These are phyloP conservation scores for Chloropsis hardwickii DNA, from an alignment of 2,113 vertebrate species.

Conservation along the genomic window DNA sequence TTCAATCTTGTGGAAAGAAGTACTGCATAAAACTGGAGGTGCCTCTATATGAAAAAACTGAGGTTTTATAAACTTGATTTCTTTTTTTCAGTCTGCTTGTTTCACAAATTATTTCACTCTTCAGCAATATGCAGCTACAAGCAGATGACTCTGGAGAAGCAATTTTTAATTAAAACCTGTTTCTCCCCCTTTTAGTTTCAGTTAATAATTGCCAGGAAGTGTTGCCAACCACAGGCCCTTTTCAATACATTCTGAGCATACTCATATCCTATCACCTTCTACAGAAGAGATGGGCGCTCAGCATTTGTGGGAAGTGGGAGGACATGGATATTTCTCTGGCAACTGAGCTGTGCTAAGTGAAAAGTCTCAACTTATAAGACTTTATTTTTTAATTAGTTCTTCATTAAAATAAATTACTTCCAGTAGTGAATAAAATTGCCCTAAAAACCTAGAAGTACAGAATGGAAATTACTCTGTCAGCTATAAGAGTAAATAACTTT, in stretches of 20 bases:
- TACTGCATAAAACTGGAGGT: background rate
- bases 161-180: slow-evolving; percentile 1
- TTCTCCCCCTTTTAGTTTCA: background rate
- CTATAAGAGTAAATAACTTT: background rate
- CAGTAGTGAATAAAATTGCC: background rate
- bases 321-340: background rate
- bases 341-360: background rate
- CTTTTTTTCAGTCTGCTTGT: background rate
- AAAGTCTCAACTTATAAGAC: background rate
- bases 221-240: background rate
- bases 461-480: background rate
- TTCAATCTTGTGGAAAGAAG: background rate
- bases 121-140: background rate
- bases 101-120: background rate
- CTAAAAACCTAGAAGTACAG: background rate
- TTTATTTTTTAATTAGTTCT: background rate
- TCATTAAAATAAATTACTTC: background rate
- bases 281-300: background rate
- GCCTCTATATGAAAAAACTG: background rate
- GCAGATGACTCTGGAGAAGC: background rate
- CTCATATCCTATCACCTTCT: background rate
- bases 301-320: background rate
- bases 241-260: background rate
- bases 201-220: background rate
- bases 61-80: background rate